Evolutionary conservation across 1,140 invertebrate species (phyloP), one percentile per base, ranked within the genome.

Genomic region (Antheraea pernyi): DNA sequence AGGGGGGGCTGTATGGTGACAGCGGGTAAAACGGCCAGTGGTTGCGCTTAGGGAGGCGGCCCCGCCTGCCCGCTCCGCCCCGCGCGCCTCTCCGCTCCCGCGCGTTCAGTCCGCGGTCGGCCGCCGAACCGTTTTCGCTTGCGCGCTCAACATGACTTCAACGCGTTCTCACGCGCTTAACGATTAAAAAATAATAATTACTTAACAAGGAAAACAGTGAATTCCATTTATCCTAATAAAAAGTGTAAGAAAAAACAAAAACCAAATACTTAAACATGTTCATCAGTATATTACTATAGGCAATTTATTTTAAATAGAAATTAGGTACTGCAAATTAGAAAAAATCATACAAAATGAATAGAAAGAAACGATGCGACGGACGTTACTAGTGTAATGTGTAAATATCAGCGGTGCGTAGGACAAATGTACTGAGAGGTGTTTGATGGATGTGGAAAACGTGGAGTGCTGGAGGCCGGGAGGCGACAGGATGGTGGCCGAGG

Each of bases 401-500:
- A 46, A 69, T 67, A 71, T 68, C 53, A 46, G 59, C n/a, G 64
- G 65, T 77, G 70, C 71, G 60, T 71, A 66, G 81, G 73, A 77
- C 80, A 76, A 80, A 75, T 68, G 77, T 67, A 77, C 70, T 71
- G 75, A 79, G 68, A 76, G 73, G 69, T 68, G 85, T 86, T 80
- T 87, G 80, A 91, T 90, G 89, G 88, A 91, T 89, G 89, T 89
- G 86, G 89, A 87, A 71, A 75, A 70, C 75, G 81, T 82, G 79
- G 83, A 91, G 86, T 77, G 78, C 73, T 81, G 93, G 92, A 83
- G 93, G 93, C 73, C 91, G 91, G 89, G 88, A 89, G 87, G 90
- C 88, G 92, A 79, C 86, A 94, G 82, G 84, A 93, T 93, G 93
- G 81, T 94, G 88, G 92, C 92, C 69, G 93, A 93, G 78, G 93